These are phyloP conservation scores for Julus scandinavius DNA, from an alignment of 2,888 invertebrate genomes.

Conservation along the genomic window DNA sequence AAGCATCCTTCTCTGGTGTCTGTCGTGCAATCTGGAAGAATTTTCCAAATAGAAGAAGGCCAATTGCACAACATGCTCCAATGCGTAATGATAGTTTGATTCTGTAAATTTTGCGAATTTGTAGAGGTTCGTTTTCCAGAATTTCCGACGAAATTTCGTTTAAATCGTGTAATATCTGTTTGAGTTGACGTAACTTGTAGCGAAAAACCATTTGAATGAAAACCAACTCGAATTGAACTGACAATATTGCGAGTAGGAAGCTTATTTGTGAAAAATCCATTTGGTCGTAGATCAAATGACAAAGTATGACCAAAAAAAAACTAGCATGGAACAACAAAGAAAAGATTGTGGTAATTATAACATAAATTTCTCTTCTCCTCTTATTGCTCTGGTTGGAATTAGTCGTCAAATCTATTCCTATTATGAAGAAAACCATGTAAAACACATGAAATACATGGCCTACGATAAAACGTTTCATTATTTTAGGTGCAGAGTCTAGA, in stretches of 20 bases:
- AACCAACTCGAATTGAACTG: neutral
- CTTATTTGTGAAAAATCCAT: neutral
- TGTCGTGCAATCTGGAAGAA: neutral
- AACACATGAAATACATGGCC: neutral
- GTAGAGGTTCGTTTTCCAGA: neutral
- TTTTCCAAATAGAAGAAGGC: neutral
- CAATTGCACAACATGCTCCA: neutral
- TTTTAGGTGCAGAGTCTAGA: neutral
- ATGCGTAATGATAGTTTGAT: too few relatives aligned
- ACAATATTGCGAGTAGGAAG: neutral
- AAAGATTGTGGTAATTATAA: neutral
- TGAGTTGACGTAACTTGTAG: neutral
- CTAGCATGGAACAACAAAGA: neutral
- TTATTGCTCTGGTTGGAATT: neutral
- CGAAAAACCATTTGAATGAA: neutral
- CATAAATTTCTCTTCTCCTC: neutral
- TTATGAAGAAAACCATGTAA: neutral
- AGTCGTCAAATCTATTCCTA: neutral
- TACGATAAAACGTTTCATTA: neutral
- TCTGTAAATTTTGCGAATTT: neutral
- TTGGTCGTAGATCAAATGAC: neutral
- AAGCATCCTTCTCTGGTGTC: neutral
- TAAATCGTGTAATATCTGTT: neutral
- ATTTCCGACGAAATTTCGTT: constrained; percentile 1
- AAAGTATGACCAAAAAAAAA: neutral